Percentiles rank a stretch among this genome's conserved stretches.
phyloP scores from a whole-genome alignment of 2,797 vertebrate genomes.

The Hipposideros larvatus region DNA sequence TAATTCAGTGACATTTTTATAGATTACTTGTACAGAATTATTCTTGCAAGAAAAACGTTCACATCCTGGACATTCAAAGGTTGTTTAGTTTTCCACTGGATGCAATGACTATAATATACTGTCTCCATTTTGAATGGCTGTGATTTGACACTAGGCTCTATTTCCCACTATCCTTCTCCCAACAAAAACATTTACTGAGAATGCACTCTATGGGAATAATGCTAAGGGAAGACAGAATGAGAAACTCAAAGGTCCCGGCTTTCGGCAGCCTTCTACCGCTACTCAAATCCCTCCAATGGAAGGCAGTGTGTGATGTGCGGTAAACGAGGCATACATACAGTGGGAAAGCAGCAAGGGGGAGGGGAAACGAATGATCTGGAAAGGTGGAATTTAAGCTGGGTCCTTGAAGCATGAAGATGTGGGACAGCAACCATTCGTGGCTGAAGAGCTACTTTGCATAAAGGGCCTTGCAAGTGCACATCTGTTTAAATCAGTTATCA shows the following conservation, averaged over 20 bases:
- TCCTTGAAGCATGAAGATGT: neutral
- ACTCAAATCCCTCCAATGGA: neutral
- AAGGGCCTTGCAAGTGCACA: neutral
- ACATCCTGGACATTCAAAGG: neutral
- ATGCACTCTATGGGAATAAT: conserved; percentile 18
- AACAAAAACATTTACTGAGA: conserved; percentile 51
- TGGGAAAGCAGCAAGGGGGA: neutral
- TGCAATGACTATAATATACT: neutral
- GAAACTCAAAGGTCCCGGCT: neutral
- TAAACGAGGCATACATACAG: neutral
- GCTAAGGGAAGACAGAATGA: neutral
- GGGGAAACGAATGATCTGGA: neutral
- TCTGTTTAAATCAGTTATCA: neutral
- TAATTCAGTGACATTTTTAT: conserved; percentile 30
- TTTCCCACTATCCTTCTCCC: neutral
- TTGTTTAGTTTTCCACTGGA: conserved; percentile 25
- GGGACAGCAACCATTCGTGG: neutral
- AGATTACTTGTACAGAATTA: neutral
- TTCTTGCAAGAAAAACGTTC: conserved; percentile 58
- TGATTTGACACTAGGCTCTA: neutral
- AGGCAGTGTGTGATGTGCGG: neutral
- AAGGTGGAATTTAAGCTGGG: neutral
- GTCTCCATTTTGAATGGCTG: neutral
- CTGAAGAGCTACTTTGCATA: neutral
- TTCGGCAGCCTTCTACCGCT: neutral